Evolutionary conservation across 2,797 vertebrate species (phyloP).

Genomic region (Epinephelus malabaricus): DNA sequence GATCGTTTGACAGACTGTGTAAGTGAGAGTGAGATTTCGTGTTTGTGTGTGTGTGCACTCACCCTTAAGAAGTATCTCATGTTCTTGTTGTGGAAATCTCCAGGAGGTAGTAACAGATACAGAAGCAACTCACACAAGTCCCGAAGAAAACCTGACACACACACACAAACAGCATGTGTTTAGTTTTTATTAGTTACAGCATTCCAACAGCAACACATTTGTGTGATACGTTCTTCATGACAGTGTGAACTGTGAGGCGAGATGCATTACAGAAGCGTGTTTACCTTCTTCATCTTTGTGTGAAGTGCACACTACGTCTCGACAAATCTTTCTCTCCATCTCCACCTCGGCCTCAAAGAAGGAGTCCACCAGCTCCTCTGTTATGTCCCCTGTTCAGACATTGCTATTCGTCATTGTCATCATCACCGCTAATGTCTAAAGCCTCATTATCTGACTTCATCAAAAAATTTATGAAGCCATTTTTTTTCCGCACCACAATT

Average conservation of each 20-base stretch:
- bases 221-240: neutral
- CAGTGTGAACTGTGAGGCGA: neutral
- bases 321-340: conserved; percentile 97
- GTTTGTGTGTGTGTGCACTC: conserved; percentile 66
- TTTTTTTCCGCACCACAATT: neutral
- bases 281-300: conserved; percentile 98
- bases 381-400: conserved; percentile 86
- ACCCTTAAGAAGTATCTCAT: conserved; percentile 99
- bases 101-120: conserved; percentile 99
- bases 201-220: neutral
- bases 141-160: conserved; percentile 92
- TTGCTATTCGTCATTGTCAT: neutral
- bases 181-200: neutral
- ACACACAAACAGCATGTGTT: conserved; percentile 14
- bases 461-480: neutral
- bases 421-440: neutral
- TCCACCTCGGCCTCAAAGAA: conserved; percentile 99
- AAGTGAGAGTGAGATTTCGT: neutral
- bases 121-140: conserved; percentile 99
- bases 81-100: conserved; percentile 99
- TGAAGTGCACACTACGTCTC: conserved; percentile 96
- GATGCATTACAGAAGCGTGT: neutral
- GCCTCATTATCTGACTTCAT: neutral
- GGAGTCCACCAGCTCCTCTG: conserved; percentile 95
- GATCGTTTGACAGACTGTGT: neutral